Conservation (phyloP, 2,797 vertebrate species). For the Momotus momota region DNA sequence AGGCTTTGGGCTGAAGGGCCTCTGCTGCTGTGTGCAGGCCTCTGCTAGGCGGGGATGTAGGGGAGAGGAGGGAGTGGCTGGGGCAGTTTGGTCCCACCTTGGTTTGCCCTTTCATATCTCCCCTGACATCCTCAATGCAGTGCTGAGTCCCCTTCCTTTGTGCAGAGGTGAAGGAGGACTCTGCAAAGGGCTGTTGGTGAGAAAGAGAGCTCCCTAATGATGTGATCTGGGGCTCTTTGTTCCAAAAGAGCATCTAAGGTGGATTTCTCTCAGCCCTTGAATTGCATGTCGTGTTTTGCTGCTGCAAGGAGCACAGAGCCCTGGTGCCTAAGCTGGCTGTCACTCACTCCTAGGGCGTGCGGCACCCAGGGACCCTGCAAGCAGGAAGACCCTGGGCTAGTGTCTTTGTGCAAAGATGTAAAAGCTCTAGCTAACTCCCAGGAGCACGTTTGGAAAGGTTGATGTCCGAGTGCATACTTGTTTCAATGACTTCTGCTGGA, state of each 20-base stretch:
- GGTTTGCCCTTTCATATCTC: background rate
- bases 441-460: background rate
- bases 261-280: background rate
- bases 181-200: background rate
- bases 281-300: fast-evolving
- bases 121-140: background rate
- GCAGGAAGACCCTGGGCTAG: background rate
- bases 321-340: fast-evolving
- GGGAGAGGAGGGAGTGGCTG: background rate
- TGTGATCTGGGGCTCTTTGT: background rate
- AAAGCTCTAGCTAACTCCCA: background rate
- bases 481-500: background rate
- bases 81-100: fast-evolving
- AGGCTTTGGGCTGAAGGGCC: background rate
- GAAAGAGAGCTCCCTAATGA: background rate
- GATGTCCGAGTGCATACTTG: fast-evolving
- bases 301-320: background rate
- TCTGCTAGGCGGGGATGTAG: background rate
- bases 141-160: fast-evolving
- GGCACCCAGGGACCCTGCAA: fast-evolving
- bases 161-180: fast-evolving
- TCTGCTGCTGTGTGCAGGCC: background rate
- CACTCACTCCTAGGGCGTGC: fast-evolving
- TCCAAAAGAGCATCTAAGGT: background rate
- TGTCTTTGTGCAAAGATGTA: background rate